Evolutionary conservation across 2,797 vertebrate genomes (phyloP), one percentile per base, ranked within the genome.

Genomic region (Triplophysa yarkandensis): DNA sequence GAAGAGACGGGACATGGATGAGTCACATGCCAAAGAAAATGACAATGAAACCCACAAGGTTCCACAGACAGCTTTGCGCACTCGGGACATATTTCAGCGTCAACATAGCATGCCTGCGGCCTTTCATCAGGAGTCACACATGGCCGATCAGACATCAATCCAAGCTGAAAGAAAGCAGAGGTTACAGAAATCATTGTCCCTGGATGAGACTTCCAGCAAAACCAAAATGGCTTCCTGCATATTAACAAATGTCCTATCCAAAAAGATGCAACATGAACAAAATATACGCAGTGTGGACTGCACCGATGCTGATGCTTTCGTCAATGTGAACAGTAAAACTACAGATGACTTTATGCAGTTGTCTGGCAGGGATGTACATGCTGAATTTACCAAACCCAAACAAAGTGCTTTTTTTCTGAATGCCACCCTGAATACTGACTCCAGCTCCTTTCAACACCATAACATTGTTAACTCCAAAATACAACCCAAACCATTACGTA

Each of bases 261-360:
- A 94, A 82, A 95, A 94, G 83, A 93, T 96, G 92, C 92, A 93
- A 81, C 89, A 88, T 0, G 93, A 95, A 81, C 89, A 92, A 80
- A 84, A 82, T 2, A 86, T 92, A 78, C 85, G 82, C 71, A 84
- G 83, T 80, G 41, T 83, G 84, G 87, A 90, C 68, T 81, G 65
- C 17, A 44, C 68, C 7, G 84, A 87, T 52, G 28, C 68, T 9
- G 84, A 87, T 52, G 28, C 34, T 6, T 52, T 80, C 4, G 34
- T 63, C n/a, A 80, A 76, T 58, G 48, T 71, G 19, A 69, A 75
- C 17, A 82, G 34, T 50, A 72, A 4, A 43, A 36, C 25, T 55
- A 61, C 8, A 17, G 66, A 68, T 25, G 68, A 72, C 50, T 58
- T 23, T 36, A 28, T 79, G 57, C 34, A 55, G 32, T 41, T 61